Percentiles rank a stretch among this genome's conserved stretches.
These are phyloP conservation scores for Vidua chalybeata DNA, from an alignment of 2,113 vertebrate genomes.

Conservation along the genomic window DNA sequence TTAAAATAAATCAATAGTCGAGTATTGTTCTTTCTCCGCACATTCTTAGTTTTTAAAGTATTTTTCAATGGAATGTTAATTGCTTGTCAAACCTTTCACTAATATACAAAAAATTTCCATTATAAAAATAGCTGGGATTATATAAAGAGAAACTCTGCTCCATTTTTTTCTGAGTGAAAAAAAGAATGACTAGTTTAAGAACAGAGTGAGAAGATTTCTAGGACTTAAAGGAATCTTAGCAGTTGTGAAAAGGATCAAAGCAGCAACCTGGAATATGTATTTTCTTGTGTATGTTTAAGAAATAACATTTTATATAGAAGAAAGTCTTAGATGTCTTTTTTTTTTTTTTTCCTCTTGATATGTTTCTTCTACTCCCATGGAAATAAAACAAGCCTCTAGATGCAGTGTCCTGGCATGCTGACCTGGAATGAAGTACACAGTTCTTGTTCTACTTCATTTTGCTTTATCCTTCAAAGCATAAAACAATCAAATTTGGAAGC, in stretches of 20 bases:
- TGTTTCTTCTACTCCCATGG: neutral
- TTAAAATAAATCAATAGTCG: neutral
- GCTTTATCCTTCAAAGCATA: neutral
- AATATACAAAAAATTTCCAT: neutral
- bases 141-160: neutral
- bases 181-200: neutral
- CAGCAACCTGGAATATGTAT: neutral
- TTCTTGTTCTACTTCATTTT: neutral
- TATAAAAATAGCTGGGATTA: neutral
- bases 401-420: neutral
- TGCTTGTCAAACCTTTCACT: neutral
- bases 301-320: neutral
- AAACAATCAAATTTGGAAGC: neutral
- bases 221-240: neutral
- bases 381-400: neutral
- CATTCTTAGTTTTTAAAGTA: neutral
- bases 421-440: neutral
- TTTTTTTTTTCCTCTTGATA: too few species aligned
- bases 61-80: neutral
- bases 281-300: neutral
- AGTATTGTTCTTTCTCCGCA: neutral
- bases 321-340: neutral
- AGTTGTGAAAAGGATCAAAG: neutral
- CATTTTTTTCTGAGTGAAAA: neutral
- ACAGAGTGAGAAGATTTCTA: neutral